These are phyloP conservation scores for Dicyrtomina minuta DNA, from an alignment of 2,888 invertebrate species.

Conservation along the genomic window DNA sequence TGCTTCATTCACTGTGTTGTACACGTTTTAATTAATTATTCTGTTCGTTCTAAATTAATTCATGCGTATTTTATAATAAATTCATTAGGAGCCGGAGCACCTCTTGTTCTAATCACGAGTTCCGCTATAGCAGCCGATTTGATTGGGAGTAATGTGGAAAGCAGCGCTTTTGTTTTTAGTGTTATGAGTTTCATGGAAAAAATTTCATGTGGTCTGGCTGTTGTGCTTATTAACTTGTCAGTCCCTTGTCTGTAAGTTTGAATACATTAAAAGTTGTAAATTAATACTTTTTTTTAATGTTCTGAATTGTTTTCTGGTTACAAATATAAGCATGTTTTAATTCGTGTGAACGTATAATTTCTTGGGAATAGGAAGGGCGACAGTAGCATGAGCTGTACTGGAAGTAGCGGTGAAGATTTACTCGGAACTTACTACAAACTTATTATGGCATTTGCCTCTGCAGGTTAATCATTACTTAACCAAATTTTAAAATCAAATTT, in stretches of 20 bases:
- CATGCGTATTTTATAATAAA: no score
- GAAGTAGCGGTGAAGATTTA: neutral
- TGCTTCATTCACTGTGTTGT: no score
- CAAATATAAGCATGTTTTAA: neutral
- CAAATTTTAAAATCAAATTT: no score
- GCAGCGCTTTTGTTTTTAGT: conserved; percentile 88
- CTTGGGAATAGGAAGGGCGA: conserved; percentile 39
- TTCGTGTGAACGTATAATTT: no score
- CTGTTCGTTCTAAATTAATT: no score
- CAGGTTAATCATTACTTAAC: no score
- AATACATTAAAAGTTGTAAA: no score
- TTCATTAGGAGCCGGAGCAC: conserved; percentile 76
- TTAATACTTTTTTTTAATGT: no score
- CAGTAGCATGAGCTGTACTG: neutral
- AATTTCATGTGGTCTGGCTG: conserved; percentile 81
- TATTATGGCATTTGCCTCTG: conserved; percentile 40
- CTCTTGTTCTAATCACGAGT: conserved; percentile 83
- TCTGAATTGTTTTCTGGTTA: no score
- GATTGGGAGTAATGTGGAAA: conserved; percentile 81
- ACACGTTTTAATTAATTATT: no score
- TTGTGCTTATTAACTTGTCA: conserved; percentile 57
- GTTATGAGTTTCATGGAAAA: conserved; percentile 92
- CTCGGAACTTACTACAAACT: conserved; percentile 33
- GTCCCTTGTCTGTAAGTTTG: conserved; percentile 50
- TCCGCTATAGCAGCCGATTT: conserved; percentile 85